Conservation (phyloP, 2,113 vertebrate species). For the Toxotes chatareus region DNA sequence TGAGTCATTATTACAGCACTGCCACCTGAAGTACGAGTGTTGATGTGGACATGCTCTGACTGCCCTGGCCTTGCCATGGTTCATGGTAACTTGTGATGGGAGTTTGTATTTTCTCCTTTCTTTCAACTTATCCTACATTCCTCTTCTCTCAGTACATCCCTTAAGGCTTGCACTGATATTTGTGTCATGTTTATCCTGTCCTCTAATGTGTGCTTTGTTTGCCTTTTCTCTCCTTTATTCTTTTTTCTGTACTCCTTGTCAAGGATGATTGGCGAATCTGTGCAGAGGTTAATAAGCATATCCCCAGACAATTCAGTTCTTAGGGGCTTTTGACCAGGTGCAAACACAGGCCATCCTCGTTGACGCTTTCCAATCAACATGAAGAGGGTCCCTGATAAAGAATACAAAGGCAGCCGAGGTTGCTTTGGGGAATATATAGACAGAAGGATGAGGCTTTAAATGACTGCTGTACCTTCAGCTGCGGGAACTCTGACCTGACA, state of each 20-base stretch:
- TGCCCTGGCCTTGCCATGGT: conserved; percentile 24
- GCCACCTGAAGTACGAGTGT: conserved; percentile 21
- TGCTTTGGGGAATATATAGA: conserved; percentile 45
- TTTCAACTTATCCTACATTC: neutral
- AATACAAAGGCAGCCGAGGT: conserved; percentile 62
- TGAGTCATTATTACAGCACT: conserved; percentile 34
- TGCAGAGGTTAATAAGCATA: conserved; percentile 62
- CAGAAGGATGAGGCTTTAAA: conserved; percentile 67
- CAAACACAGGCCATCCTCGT: conserved; percentile 53
- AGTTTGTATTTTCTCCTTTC: conserved; percentile 11
- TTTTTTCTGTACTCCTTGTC: conserved; percentile 33
- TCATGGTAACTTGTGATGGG: conserved; percentile 14
- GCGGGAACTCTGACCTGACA: conserved; percentile 79
- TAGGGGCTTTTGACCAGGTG: conserved; percentile 43
- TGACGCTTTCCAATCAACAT: conserved; percentile 76
- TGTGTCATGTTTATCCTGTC: conserved; percentile 18
- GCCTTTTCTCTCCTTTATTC: conserved; percentile 10
- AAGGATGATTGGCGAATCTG: conserved; percentile 55
- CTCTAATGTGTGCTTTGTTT: conserved; percentile 42
- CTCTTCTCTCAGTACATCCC: conserved; percentile 7
- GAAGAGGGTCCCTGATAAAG: conserved; percentile 58
- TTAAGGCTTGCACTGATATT: conserved; percentile 22
- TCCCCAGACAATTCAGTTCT: conserved; percentile 54
- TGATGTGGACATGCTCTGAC: conserved; percentile 33
- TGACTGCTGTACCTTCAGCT: conserved; percentile 67